Conservation (phyloP, 2,888 invertebrate genomes). For the Myopa tessellatipennis region DNA sequence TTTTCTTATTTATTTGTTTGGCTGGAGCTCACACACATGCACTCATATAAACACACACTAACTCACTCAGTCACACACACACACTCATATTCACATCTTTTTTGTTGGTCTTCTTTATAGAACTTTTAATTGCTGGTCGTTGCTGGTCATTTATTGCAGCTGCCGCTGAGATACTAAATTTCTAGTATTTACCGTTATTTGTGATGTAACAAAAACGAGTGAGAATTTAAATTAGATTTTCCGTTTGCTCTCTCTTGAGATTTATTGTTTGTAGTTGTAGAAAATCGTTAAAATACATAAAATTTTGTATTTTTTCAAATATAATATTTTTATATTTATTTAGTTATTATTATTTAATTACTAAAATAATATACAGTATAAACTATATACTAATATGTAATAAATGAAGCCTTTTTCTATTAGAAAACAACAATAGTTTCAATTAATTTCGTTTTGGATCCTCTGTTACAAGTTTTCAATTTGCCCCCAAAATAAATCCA, state of each 20-base stretch:
- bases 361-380: no score
- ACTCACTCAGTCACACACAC: no score
- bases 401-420: no score
- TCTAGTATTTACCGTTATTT: not conserved
- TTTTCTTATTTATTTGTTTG: not conserved
- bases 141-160: slow-evolving; percentile 1
- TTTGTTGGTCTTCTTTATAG: not conserved
- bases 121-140: not conserved
- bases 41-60: not conserved
- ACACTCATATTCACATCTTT: not conserved
- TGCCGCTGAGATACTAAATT: not conserved
- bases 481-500: no score
- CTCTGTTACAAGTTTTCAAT: no score
- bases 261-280: not conserved
- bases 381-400: no score
- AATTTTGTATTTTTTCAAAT: no score
- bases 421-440: no score
- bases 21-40: not conserved
- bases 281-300: no score
- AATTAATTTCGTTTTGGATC: no score
- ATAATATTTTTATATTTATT: no score
- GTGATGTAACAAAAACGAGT: not conserved
- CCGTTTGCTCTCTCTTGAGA: not conserved
- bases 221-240: slow-evolving; percentile 1
- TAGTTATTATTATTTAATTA: no score